Evolutionary conservation across 2,888 invertebrate genomes (phyloP).

Genomic region (Acrobasis suavella): DNA sequence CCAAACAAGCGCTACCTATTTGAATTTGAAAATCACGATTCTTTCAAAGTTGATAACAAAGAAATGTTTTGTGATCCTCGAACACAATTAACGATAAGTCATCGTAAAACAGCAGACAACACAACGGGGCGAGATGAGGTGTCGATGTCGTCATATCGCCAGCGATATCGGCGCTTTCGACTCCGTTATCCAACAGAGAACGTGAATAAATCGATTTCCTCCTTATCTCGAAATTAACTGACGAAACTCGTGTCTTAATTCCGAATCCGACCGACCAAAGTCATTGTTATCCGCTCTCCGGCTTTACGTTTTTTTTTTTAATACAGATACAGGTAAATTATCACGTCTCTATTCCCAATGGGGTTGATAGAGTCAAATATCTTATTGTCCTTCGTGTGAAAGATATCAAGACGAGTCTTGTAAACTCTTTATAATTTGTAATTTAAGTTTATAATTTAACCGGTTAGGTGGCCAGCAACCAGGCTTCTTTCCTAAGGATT

Average conservation of each 20-base stretch:
- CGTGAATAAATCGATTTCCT: conserved; percentile 19
- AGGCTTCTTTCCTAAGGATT: no score
- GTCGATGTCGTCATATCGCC: conserved; percentile 10
- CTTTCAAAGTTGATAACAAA: neutral
- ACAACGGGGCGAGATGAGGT: conserved; percentile 5
- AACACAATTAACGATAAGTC: conserved; percentile 18
- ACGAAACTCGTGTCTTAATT: conserved; percentile 2
- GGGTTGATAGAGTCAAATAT: no score
- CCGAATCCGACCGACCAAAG: no score
- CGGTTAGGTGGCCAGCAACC: no score
- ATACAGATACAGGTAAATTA: no score
- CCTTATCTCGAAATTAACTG: conserved; percentile 21
- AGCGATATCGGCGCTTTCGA: neutral
- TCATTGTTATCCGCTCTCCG: no score
- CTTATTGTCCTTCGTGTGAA: no score
- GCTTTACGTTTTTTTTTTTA: no score
- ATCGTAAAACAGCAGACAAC: neutral
- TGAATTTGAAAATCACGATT: neutral
- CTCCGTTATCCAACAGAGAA: conserved; percentile 12
- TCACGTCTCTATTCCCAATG: no score
- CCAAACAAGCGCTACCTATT: neutral
- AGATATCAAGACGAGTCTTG: no score
- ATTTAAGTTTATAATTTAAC: no score
- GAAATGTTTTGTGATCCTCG: conserved; percentile 7
- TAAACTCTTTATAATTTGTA: no score